phyloP scores from a whole-genome alignment of 1,140 invertebrate species.

The Pteromalus puparum region DNA sequence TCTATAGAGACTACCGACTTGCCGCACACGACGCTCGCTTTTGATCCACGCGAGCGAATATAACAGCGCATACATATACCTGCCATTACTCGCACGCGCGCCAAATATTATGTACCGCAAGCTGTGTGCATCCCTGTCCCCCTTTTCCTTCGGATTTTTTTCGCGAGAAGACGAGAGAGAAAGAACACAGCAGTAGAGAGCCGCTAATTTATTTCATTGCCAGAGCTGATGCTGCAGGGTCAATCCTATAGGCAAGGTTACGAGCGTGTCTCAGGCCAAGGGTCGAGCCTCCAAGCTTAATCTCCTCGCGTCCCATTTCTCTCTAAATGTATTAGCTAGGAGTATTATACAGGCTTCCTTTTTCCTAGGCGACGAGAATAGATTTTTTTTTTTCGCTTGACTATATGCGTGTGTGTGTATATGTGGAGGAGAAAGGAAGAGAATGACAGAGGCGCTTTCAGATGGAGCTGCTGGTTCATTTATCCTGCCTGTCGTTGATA shows the following conservation, averaged over 20 bases:
- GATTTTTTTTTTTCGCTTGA: not conserved
- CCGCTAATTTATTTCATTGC: not conserved
- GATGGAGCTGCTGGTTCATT: conserved; percentile 21
- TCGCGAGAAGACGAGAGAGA: not conserved
- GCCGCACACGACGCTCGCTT: not conserved
- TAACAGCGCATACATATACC: not conserved
- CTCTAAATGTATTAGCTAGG: not conserved
- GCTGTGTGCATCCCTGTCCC: not conserved
- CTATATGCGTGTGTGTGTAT: no score
- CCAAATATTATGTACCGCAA: conserved; percentile 43
- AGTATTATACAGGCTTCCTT: not conserved
- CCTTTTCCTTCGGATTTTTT: not conserved
- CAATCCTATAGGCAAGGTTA: no score
- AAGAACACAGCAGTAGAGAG: not conserved
- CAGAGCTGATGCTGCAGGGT: not conserved
- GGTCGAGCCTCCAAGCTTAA: not conserved
- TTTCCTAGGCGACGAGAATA: not conserved
- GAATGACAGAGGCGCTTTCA: not conserved
- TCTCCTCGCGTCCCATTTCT: not conserved
- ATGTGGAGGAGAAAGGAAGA: not conserved
- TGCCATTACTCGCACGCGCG: conserved; percentile 41
- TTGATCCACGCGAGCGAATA: not conserved
- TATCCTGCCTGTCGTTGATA: conserved; percentile 26
- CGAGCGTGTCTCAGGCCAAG: not conserved
- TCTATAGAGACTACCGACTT: no score